Evolutionary conservation across 2,113 vertebrate genomes (phyloP), one percentile per base, ranked within the genome.

Genomic region (Cyprinodon tularosa): DNA sequence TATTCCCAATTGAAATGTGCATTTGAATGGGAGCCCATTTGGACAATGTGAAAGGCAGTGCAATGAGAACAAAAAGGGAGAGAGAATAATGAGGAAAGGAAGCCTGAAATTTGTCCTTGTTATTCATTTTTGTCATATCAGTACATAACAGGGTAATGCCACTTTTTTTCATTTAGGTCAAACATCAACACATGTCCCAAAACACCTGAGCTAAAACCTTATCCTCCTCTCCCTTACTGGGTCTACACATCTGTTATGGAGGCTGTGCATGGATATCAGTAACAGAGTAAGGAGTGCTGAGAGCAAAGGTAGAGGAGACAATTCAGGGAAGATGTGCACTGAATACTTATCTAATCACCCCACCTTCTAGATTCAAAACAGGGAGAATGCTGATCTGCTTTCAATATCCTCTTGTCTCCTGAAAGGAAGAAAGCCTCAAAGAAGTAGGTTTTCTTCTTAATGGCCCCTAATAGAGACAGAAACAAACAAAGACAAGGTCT

Each of bases 271-370:
- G 47, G 76, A 82, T 80, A 72, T 79, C 79, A 80, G 75, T 63
- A 66, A 84, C 77, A 29, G 80, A 86, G 72, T 14, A 45, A 66
- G 68, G 70, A 84, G 81, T 36, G 69, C 68, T 67, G 59, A 87
- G 82, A 84, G 78, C 22, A 74, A 87, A 85, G 80, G 89, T 75
- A 86, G 85, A 77, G 37, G 9, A 80, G 81, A 80, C 81, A 85
- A 88, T 88, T 88, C 84, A 83, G 84, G 87, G 86, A 90, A 48
- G 60, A 68, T 84, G 85, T 86, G 88, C 68, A 20, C 39, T 70
- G 84, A 90, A 89, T 89, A 85, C 84, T 86, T 81, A 88, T 88
- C 82, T 83, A 80, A 76, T 86, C 90, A 83, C 72, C 68, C 81
- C 81, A 80, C 84, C 72, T 81, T 73, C 77, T 73, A 77, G 82